These are phyloP conservation scores for Byasa hedistus DNA, from an alignment of 2,888 invertebrate genomes.

Conservation along the genomic window DNA sequence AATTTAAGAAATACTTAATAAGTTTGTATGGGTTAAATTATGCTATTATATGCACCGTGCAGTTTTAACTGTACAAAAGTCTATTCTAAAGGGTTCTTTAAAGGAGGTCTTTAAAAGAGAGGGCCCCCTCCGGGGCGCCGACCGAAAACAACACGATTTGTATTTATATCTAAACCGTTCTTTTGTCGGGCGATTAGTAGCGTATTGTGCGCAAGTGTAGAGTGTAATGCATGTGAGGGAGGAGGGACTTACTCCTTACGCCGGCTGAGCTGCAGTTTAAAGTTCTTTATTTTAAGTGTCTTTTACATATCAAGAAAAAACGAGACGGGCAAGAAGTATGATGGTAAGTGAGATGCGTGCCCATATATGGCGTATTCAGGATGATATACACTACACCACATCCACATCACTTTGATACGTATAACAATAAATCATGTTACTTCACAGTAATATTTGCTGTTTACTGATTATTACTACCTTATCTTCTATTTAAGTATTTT, in stretches of 20 bases:
- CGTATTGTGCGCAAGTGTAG: slow-evolving; percentile 65
- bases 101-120: slow-evolving; percentile 34
- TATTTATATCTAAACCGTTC: slow-evolving; percentile 76
- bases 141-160: slow-evolving; percentile 78
- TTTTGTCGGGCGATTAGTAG: slow-evolving; percentile 75
- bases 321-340: neutral
- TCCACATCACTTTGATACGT: neutral
- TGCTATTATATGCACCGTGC: no score
- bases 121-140: slow-evolving; percentile 51
- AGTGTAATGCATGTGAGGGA: slow-evolving; percentile 38
- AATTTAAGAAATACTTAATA: no score
- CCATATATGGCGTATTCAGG: no score
- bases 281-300: slow-evolving; percentile 2
- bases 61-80: neutral
- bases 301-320: slow-evolving; percentile 4
- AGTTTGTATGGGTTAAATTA: no score
- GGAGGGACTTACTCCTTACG: slow-evolving; percentile 25
- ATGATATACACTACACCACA: no score
- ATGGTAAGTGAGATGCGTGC: neutral
- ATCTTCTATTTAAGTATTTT: no score
- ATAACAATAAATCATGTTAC: no score
- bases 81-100: slow-evolving; percentile 19
- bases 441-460: no score
- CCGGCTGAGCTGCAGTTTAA: slow-evolving; percentile 14
- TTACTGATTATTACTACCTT: no score